A percentile compares a stretch with the other conserved stretches of the same genome.
phyloP scores from a whole-genome alignment of 2,888 invertebrate species.

The Stenotaenia linearis region DNA sequence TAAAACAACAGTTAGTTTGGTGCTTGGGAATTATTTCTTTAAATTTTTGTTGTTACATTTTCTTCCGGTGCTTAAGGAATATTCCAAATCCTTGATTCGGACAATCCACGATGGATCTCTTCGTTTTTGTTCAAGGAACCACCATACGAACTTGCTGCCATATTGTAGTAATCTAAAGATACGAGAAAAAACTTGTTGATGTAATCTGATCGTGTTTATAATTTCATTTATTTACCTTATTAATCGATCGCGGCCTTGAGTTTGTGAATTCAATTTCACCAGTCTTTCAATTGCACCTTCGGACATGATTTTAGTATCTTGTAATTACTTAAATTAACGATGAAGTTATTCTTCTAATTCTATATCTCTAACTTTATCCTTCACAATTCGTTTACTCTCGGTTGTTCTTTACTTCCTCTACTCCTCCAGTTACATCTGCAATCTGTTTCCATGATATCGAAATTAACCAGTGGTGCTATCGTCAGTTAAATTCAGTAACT shows the following conservation, averaged over 20 bases:
- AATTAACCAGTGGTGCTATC: no score
- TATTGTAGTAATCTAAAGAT: slow-evolving; percentile 73
- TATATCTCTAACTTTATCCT: no score
- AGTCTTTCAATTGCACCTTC: not conserved
- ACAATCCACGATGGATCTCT: slow-evolving; percentile 62
- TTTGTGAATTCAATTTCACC: slow-evolving; percentile 31
- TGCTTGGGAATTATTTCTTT: slow-evolving; percentile 1
- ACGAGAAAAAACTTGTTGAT: slow-evolving; percentile 33
- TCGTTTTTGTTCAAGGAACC: slow-evolving; percentile 60
- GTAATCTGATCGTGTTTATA: not conserved
- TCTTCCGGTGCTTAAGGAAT: slow-evolving; percentile 74
- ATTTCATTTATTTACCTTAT: slow-evolving; percentile 11
- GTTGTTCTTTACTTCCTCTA: no score
- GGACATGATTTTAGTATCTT: not conserved
- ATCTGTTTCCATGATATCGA: no score
- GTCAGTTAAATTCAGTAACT: no score
- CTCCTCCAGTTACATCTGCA: no score
- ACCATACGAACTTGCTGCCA: slow-evolving; percentile 72
- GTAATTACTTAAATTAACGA: no score
- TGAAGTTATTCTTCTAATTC: no score
- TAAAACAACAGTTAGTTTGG: slow-evolving; percentile 2
- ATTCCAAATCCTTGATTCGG: slow-evolving; percentile 72
- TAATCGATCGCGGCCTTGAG: slow-evolving; percentile 29
- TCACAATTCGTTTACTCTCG: no score
- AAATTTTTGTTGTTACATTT: slow-evolving; percentile 58